A percentile compares a stretch with the other conserved stretches of the same genome.
Evolutionary conservation across 2,113 vertebrate species (phyloP).

Genomic region (Narcine bancroftii): DNA sequence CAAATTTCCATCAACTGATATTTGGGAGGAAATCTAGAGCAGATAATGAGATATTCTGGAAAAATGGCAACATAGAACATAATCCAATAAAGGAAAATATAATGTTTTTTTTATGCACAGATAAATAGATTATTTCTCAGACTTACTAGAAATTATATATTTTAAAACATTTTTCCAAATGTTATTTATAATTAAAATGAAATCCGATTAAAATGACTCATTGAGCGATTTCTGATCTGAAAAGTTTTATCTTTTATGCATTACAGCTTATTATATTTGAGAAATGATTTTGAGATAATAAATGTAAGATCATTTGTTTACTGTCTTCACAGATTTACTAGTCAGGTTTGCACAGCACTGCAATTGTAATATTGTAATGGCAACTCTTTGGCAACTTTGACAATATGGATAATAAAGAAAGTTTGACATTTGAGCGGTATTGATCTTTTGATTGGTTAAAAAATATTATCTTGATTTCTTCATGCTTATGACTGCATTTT

Average conservation of each 20-base stretch:
- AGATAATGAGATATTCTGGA: not conserved
- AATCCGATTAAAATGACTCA: not conserved
- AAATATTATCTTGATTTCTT: not conserved
- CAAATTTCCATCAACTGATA: too few species aligned
- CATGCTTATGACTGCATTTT: not conserved
- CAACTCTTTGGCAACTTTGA: not conserved
- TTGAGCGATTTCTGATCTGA: not conserved
- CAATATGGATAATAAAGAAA: not conserved
- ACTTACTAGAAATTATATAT: not conserved
- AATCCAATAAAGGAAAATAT: not conserved
- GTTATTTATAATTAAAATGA: not conserved
- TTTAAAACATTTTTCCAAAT: not conserved
- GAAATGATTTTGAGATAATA: not conserved
- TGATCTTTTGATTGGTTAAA: not conserved
- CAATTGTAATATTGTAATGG: not conserved
- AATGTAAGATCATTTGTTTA: not conserved
- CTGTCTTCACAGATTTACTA: not conserved
- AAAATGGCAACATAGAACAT: not conserved
- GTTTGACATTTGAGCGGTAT: not conserved
- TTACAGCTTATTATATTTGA: not conserved
- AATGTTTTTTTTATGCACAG: not conserved
- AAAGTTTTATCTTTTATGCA: not conserved
- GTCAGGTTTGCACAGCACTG: not conserved
- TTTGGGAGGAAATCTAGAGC: not conserved
- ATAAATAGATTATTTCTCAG: not conserved